Conservation (phyloP, 2,797 vertebrate species). For the Molossus molossus region DNA sequence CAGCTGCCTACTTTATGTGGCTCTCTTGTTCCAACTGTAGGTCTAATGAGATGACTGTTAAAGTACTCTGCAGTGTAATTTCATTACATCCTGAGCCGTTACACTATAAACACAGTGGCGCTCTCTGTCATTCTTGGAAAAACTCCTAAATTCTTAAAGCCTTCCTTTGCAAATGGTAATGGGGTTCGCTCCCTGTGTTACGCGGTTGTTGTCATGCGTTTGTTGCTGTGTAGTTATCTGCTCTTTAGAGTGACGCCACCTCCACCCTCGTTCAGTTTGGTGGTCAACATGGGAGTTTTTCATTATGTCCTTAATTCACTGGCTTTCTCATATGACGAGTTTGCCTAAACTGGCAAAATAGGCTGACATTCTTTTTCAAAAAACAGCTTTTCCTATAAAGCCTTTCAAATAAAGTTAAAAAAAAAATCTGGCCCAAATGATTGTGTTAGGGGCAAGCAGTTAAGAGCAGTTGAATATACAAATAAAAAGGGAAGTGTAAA, state of each 20-base stretch:
- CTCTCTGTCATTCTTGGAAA: conserved; percentile 91
- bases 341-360: conserved; percentile 33
- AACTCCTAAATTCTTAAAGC: conserved; percentile 91
- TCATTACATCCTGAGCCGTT: conserved; percentile 92
- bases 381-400: conserved; percentile 20
- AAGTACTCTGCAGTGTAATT: conserved; percentile 92
- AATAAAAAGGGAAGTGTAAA: conserved; percentile 90
- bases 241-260: background rate
- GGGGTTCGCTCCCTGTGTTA: conserved; percentile 78
- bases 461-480: conserved; percentile 82
- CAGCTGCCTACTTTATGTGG: conserved; percentile 92
- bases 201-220: background rate
- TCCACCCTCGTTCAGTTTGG: background rate
- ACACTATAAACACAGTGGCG: conserved; percentile 91
- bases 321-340: conserved; percentile 50
- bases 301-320: conserved; percentile 52
- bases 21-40: conserved; percentile 92
- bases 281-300: conserved; percentile 3
- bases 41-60: conserved; percentile 93
- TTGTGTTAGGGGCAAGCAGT: conserved; percentile 49
- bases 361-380: conserved; percentile 55
- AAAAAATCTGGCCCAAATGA: background rate
- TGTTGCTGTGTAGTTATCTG: conserved; percentile 31
- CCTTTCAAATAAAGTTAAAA: conserved; percentile 27
- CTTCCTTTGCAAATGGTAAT: conserved; percentile 86